Base-by-base conservation (phyloP, 2,113 vertebrate genomes). In the Tupaia tana region DNA sequence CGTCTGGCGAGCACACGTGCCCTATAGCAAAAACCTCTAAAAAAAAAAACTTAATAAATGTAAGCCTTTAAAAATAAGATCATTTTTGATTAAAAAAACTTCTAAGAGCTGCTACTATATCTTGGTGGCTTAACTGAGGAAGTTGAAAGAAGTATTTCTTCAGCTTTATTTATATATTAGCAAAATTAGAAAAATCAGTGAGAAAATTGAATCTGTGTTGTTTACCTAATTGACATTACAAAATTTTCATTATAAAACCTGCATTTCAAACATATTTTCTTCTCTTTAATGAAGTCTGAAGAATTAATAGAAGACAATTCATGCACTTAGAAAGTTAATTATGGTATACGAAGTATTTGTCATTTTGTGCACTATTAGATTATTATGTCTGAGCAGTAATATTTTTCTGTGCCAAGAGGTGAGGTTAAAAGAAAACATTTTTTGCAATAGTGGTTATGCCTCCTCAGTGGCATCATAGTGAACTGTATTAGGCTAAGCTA, bases 61-160 rank as follows among this genome's bases (percentile, higher is more conserved):
- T 67, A 81, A 70, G 80, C 43, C 75, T 96, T 91, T 88, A 13
- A 81, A 86, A 90, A 77, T 29, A 15, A 11, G 16, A 7, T 84
- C 43, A 71, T 80, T 89, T 78, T 84, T 89, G 84, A 71, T 86
- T 71, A 90, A 96, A 94, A 63, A 85, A 93, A 82, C 74, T 66
- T 86, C 54, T 84, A 54, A 86, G 74, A 59, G 16, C 84, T 67
- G 12, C 43, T 71, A 12, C 4, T 29, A 0, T 64, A 8, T 71
- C 70, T 84, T 73, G 54, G 74, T 84, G 86, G 64, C 54, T 83
- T 73, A 54, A 78, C 34, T 16, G 25, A 56, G 27, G 8, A 31
- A 34, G 58, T 31, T 78, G 61, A 85, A 87, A 58, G 78, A 63
- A 34, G 7, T 34, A 71, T 61, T 74, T 94, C 69, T 89, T 85